These are phyloP conservation scores for Drosophila acutilabella DNA, from an alignment of 2,888 invertebrate species.

Conservation along the genomic window DNA sequence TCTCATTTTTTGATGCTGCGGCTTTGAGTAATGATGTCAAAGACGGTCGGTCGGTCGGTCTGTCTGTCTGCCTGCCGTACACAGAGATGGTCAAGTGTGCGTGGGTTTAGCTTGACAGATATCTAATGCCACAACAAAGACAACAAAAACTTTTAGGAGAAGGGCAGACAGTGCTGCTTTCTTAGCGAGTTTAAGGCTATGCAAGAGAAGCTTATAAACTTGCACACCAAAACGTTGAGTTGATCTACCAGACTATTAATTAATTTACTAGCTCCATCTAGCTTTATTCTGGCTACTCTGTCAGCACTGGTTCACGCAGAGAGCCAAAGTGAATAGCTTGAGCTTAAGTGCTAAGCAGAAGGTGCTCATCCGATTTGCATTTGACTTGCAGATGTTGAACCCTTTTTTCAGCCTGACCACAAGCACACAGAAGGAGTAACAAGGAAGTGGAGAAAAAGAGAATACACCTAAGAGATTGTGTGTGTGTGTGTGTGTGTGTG, in stretches of 20 bases:
- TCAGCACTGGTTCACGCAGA: background rate
- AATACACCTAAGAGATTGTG: too few species aligned
- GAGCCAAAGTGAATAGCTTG: conserved; percentile 3
- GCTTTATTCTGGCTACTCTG: background rate
- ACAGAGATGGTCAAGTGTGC: background rate
- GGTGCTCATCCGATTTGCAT: conserved; percentile 35
- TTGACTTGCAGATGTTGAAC: conserved; percentile 56
- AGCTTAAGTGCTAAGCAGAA: conserved; percentile 21
- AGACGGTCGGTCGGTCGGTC: background rate
- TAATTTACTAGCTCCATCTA: background rate
- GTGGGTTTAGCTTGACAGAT: conserved; percentile 28
- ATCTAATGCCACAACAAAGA: conserved; percentile 6
- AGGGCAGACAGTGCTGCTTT: background rate
- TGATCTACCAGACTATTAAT: too few species aligned
- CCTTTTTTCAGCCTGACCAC: conserved; percentile 31
- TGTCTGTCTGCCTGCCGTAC: conserved; percentile 5
- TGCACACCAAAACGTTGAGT: too few species aligned
- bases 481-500: background rate
- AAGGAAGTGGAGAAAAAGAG: background rate
- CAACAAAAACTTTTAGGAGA: background rate
- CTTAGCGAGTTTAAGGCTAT: background rate
- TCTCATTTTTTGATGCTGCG: conserved; percentile 5
- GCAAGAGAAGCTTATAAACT: too few species aligned
- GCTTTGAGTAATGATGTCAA: conserved; percentile 21
- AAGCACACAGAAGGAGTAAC: background rate